Conservation (phyloP, 2,888 invertebrate genomes). For the Mayetiola destructor region DNA sequence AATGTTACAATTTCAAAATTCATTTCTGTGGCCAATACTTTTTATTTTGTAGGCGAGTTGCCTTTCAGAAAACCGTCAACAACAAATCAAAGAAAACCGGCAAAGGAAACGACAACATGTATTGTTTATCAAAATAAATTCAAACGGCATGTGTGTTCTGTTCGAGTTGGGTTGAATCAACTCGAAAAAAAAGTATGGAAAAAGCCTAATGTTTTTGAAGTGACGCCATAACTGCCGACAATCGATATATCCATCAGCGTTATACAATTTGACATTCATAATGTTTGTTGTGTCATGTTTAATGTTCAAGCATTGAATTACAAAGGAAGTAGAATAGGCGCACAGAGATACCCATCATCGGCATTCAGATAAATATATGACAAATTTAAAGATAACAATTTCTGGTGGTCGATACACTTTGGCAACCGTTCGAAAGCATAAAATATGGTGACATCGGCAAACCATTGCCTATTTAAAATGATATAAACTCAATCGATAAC, state of each 20-base stretch:
- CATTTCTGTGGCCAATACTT: too few relatives aligned
- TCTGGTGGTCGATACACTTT: constrained; percentile 3
- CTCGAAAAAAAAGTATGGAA: background rate
- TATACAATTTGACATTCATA: background rate
- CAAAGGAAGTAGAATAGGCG: background rate
- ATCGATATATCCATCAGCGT: constrained; percentile 11
- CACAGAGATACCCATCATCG: background rate
- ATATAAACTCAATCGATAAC: too few relatives aligned
- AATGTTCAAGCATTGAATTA: background rate
- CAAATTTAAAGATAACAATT: constrained; percentile 11
- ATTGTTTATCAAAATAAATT: background rate
- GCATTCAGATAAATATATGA: background rate
- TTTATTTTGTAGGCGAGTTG: too few relatives aligned
- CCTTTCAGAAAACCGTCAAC: too few relatives aligned
- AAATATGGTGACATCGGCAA: constrained; percentile 4
- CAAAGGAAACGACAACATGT: background rate
- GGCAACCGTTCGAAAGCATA: too few relatives aligned
- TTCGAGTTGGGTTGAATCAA: background rate
- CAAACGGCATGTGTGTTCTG: background rate
- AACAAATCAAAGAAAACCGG: constrained; percentile 1
- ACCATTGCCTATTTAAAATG: background rate
- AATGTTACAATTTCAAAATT: too few relatives aligned
- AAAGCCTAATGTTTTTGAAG: background rate
- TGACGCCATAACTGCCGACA: constrained; percentile 9
- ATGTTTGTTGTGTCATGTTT: constrained; percentile 12